A percentile compares a stretch with the other conserved stretches of the same genome.
phyloP scores from a whole-genome alignment of 2,113 vertebrate genomes.

The Erpornis zantholeuca region DNA sequence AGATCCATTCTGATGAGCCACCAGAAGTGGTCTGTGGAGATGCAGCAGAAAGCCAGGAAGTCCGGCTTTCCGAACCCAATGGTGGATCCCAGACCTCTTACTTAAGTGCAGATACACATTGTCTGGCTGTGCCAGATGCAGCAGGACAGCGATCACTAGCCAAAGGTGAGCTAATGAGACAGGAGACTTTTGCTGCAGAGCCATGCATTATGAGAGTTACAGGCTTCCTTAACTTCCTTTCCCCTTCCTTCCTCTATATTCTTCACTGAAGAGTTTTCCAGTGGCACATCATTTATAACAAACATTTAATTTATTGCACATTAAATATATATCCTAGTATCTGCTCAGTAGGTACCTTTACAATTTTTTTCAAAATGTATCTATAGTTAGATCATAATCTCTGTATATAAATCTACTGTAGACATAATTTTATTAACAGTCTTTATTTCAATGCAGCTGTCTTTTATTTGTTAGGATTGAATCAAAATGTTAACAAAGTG shows the following conservation, averaged over 20 bases:
- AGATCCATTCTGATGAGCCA: constrained; percentile 61
- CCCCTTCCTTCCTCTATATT: neutral
- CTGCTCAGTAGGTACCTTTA: neutral
- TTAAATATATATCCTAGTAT: neutral
- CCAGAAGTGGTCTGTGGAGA: neutral
- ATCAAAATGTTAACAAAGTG: neutral
- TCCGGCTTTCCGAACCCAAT: neutral
- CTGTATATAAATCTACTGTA: neutral
- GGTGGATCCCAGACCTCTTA: constrained; percentile 37
- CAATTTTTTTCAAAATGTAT: neutral
- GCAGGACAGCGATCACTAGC: constrained; percentile 4
- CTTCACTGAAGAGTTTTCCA: neutral
- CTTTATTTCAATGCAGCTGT: neutral
- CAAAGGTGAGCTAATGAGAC: constrained; percentile 64
- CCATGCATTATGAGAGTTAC: neutral
- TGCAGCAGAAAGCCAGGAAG: neutral
- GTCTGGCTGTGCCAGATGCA: constrained; percentile 18
- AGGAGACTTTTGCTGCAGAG: neutral
- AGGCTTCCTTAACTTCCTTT: neutral
- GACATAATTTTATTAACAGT: neutral
- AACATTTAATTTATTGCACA: neutral
- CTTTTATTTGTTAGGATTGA: neutral
- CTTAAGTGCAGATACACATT: constrained; percentile 31
- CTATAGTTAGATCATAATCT: neutral
- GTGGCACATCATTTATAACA: neutral